A percentile compares a stretch with the other conserved stretches of the same genome.
These are phyloP conservation scores for Pluvialis apricaria DNA, from an alignment of 2,113 vertebrate genomes.

Conservation along the genomic window DNA sequence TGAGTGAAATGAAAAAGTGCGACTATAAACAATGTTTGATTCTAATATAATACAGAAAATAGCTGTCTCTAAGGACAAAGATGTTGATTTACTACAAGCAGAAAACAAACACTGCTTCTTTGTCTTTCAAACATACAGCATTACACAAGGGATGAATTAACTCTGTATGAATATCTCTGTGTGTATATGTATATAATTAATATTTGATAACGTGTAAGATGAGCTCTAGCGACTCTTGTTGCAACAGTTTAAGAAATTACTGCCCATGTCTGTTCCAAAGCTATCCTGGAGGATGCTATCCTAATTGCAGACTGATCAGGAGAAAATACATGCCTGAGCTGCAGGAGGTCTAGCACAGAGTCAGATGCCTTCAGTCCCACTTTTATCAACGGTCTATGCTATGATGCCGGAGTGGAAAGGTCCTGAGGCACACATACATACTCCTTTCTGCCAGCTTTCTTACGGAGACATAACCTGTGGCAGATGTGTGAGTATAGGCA, in stretches of 20 bases:
- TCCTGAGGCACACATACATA: not conserved
- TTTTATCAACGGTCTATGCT: fast-evolving
- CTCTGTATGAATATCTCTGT: not conserved
- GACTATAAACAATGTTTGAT: not conserved
- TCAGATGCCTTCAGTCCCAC: not conserved
- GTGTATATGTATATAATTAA: not conserved
- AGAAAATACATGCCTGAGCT: not conserved
- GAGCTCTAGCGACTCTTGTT: not conserved
- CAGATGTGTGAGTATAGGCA: not conserved
- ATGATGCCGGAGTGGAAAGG: not conserved
- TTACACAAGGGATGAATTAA: not conserved
- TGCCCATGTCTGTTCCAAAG: not conserved
- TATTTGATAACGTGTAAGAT: not conserved
- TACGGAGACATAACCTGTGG: not conserved
- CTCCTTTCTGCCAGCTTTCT: not conserved
- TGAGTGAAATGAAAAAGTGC: not conserved
- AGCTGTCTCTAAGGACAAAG: not conserved
- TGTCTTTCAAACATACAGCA: not conserved
- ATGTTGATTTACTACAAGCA: not conserved
- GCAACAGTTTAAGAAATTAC: not conserved
- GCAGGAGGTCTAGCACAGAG: not conserved
- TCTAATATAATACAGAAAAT: not conserved
- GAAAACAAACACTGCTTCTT: not conserved
- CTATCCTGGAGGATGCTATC: not conserved
- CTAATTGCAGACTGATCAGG: not conserved